phyloP scores from a whole-genome alignment of 1,140 invertebrate species.

The Leptopilina boulardi region DNA sequence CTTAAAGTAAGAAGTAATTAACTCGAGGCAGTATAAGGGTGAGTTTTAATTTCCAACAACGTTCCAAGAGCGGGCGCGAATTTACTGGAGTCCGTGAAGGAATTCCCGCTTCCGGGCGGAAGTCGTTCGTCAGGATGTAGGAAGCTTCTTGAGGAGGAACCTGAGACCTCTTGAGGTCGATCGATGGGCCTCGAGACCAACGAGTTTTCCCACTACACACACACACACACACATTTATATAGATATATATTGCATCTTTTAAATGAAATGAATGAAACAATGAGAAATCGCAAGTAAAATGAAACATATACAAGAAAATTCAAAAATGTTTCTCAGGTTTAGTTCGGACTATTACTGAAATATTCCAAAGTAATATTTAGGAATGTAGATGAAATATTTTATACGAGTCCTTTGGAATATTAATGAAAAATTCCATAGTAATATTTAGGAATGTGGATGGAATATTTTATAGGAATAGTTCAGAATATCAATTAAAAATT shows the following conservation, averaged over 20 bases:
- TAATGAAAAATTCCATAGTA: no score
- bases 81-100: conserved; percentile 31
- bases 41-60: conserved; percentile 31
- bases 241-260: background rate
- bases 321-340: background rate
- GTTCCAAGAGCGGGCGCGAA: conserved; percentile 27
- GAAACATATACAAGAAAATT: background rate
- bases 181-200: conserved; percentile 30
- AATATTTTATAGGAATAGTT: no score
- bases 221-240: no score
- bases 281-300: conserved; percentile 3
- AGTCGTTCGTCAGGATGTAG: conserved; percentile 33
- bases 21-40: conserved; percentile 18
- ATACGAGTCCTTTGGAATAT: no score
- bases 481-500: no score
- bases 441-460: no score
- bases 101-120: conserved; percentile 32
- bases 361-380: no score
- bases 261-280: background rate
- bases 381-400: no score
- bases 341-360: background rate
- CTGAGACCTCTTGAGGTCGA: conserved; percentile 33
- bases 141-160: conserved; percentile 33
- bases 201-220: conserved; percentile 19
- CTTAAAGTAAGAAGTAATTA: conserved; percentile 34